Percentiles rank a stretch among this genome's conserved stretches.
These are phyloP conservation scores for Aethina tumida DNA, from an alignment of 1,140 invertebrate species.

Conservation along the genomic window DNA sequence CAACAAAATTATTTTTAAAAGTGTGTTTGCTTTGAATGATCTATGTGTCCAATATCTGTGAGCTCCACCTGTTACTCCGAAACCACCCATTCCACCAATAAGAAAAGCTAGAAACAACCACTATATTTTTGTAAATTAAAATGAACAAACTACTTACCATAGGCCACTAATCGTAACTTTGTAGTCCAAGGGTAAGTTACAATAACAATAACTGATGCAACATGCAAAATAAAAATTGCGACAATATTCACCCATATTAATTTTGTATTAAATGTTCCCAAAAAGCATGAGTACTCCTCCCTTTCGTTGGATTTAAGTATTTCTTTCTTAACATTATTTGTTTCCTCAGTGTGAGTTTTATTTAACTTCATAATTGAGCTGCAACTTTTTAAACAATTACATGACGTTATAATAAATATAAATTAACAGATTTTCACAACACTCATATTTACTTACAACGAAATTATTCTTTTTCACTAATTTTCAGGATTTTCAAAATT, in stretches of 20 bases:
- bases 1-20: conserved; percentile 55
- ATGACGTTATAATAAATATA: no score
- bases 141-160: not conserved
- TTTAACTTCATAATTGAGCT: no score
- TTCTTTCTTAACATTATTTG: no score
- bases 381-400: no score
- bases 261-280: conserved; percentile 12
- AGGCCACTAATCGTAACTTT: conserved; percentile 1
- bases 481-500: no score
- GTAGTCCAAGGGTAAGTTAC: not conserved
- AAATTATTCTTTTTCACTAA: no score
- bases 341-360: no score
- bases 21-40: conserved; percentile 56
- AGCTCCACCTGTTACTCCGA: conserved; percentile 63
- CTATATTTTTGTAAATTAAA: conserved; percentile 3
- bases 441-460: no score
- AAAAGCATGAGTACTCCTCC: conserved; percentile 7
- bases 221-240: conserved; percentile 8
- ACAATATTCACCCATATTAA: conserved; percentile 15
- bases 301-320: no score
- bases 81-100: conserved; percentile 43
- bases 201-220: not conserved
- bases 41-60: conserved; percentile 61
- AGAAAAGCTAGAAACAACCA: conserved; percentile 37
- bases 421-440: no score